Evolutionary conservation across 2,888 invertebrate genomes (phyloP).

Genomic region (Orgyia antiqua): DNA sequence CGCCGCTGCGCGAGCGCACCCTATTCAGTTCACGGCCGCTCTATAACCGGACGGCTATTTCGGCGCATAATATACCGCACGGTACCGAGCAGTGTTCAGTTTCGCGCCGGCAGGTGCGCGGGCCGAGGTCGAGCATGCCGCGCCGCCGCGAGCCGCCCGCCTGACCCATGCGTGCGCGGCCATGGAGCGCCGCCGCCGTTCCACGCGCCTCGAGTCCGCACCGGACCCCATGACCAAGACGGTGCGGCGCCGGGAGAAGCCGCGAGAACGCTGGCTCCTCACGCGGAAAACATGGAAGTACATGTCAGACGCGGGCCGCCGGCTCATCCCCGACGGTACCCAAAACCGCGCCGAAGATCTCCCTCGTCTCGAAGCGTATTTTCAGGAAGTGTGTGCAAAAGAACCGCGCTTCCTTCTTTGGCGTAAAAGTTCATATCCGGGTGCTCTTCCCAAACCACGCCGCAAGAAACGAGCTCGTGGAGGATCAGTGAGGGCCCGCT

Average conservation of each 20-base stretch:
- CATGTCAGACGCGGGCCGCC: constrained; percentile 94
- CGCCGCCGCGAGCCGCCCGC: constrained; percentile 20
- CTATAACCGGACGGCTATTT: constrained; percentile 72
- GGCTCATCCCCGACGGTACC: constrained; percentile 89
- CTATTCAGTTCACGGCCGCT: constrained; percentile 75
- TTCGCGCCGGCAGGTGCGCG: constrained; percentile 67
- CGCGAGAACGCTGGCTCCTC: constrained; percentile 90
- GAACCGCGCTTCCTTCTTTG: constrained; percentile 89
- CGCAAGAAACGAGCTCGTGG: constrained; percentile 79
- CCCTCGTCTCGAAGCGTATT: constrained; percentile 89
- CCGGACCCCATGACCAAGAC: constrained; percentile 78
- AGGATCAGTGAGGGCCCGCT: constrained; percentile 82
- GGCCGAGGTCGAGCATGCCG: constrained; percentile 45
- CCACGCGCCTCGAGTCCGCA: constrained; percentile 61
- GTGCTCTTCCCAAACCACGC: constrained; percentile 80
- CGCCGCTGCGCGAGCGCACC: constrained; percentile 53
- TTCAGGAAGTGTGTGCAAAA: constrained; percentile 87
- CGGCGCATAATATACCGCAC: constrained; percentile 65
- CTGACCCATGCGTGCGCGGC: constrained; percentile 41
- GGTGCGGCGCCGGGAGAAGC: constrained; percentile 76
- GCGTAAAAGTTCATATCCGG: constrained; percentile 90
- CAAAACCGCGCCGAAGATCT: constrained; percentile 86
- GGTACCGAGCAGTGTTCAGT: constrained; percentile 64
- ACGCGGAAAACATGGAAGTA: constrained; percentile 94
- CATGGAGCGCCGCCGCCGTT: constrained; percentile 62